Evolutionary conservation across 2,113 vertebrate genomes (phyloP), one percentile per base, ranked within the genome.

Genomic region (Gallinago media): DNA sequence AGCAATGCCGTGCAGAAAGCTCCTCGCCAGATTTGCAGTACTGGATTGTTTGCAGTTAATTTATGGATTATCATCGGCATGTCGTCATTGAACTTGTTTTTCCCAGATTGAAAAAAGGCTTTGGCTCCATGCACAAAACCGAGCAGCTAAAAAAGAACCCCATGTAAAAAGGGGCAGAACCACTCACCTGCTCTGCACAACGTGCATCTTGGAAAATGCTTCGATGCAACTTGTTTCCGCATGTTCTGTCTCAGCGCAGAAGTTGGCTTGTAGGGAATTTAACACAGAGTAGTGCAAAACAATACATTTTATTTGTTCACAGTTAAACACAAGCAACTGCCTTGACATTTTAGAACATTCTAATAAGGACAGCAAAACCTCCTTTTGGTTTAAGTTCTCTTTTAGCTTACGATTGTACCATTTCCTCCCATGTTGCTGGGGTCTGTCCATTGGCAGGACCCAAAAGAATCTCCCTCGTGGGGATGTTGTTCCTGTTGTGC

Each of bases 321-420:
- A 99, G 99, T 99, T 99, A 99, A 99, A 99, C 99, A 99, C 98
- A 99, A 99, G 99, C 99, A 99, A 99, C 98, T 98, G 99, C 99
- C 98, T 98, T 98, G 98, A 98, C 97, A 95, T 97, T 98, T 98
- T 97, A 98, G 98, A 98, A 98, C 98, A 96, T 98, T 98, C 98
- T 98, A 98, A 98, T 98, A 96, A 96, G 95, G 98, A 98, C 98
- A 97, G 97, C 98, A 97, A 97, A 97, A 97, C 93, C 96, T 97
- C 96, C 96, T 96, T 97, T 97, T 95, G 97, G 97, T 96, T 97
- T 96, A 95, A 86, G 85, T 96, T 98, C 97, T 97, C 96, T 96
- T 55, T 98, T 98, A 97, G 97, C 98, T 98, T 98, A 98, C 76
- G 98, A 99, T 98, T 99, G 99, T 99, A 99, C 99, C 99, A 98